These are phyloP conservation scores for Lepidonotus clava DNA, from an alignment of 2,888 invertebrate genomes.

Conservation along the genomic window DNA sequence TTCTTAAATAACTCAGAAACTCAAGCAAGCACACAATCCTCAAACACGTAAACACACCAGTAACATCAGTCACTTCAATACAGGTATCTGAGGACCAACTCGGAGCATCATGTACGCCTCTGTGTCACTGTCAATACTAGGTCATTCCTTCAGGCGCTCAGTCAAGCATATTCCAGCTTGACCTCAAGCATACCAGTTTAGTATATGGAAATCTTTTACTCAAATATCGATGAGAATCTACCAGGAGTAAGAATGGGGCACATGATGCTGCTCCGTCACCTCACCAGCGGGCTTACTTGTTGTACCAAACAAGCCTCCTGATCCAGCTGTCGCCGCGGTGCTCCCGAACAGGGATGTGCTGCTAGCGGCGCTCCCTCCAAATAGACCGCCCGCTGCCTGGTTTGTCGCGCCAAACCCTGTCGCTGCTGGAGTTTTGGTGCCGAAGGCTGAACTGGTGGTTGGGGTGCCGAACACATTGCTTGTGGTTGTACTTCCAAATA, in stretches of 20 bases:
- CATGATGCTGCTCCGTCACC: constrained; percentile 10
- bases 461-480: constrained; percentile 69
- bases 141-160: too few species aligned
- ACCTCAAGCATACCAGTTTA: too few species aligned
- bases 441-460: constrained; percentile 70
- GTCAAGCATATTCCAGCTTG: too few species aligned
- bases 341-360: constrained; percentile 46
- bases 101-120: too few species aligned
- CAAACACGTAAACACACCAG: too few species aligned
- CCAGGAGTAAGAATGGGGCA: background rate
- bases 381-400: constrained; percentile 21
- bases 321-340: background rate
- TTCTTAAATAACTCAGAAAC: too few species aligned
- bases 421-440: constrained; percentile 69
- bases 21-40: too few species aligned
- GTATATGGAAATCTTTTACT: too few species aligned
- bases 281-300: constrained; percentile 39
- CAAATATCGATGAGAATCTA: too few species aligned
- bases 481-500: constrained; percentile 66
- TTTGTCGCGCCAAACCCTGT: constrained; percentile 15
- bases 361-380: background rate
- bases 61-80: too few species aligned
- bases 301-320: constrained; percentile 58
- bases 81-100: too few species aligned
- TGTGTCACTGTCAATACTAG: too few species aligned